Percentiles rank a stretch among this genome's conserved stretches.
These are phyloP conservation scores for Oreochromis spilurus DNA, from an alignment of 2,113 vertebrate species.

Conservation along the genomic window DNA sequence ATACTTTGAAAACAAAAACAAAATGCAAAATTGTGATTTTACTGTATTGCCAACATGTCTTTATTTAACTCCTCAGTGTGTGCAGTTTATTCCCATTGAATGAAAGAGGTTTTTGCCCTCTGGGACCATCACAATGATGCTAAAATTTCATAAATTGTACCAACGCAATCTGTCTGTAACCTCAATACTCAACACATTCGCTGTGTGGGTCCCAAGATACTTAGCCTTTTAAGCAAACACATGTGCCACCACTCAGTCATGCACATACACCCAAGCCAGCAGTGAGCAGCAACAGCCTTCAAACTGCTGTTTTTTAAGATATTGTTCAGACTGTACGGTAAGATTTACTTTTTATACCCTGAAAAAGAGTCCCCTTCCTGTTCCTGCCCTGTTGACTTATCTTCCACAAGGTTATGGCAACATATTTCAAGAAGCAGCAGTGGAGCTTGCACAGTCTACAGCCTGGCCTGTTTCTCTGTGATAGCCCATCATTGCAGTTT, in stretches of 20 bases:
- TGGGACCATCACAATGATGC: background rate
- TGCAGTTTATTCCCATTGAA: background rate
- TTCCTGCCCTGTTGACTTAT: conserved; percentile 31
- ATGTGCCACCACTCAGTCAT: background rate
- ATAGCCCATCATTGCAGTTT: conserved; percentile 50
- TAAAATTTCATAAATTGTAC: background rate
- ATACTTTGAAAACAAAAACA: background rate
- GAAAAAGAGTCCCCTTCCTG: conserved; percentile 10
- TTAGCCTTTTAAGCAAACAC: conserved; percentile 2
- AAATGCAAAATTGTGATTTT: background rate
- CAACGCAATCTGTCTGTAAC: background rate
- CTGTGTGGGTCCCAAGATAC: background rate
- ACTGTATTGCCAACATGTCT: background rate
- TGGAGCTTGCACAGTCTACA: conserved; percentile 30
- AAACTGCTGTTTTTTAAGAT: background rate
- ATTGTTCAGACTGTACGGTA: background rate
- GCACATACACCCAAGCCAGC: background rate
- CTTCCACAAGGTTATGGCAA: conserved; percentile 58
- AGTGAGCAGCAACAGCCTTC: background rate
- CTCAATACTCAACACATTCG: background rate
- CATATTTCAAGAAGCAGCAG: conserved; percentile 42
- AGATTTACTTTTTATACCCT: background rate
- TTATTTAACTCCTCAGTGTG: background rate
- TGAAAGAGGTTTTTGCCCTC: background rate
- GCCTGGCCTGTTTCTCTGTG: conserved; percentile 47